Evolutionary conservation across 2,888 invertebrate genomes (phyloP), one percentile per base, ranked within the genome.

Genomic region (Agriopis aurantiaria): DNA sequence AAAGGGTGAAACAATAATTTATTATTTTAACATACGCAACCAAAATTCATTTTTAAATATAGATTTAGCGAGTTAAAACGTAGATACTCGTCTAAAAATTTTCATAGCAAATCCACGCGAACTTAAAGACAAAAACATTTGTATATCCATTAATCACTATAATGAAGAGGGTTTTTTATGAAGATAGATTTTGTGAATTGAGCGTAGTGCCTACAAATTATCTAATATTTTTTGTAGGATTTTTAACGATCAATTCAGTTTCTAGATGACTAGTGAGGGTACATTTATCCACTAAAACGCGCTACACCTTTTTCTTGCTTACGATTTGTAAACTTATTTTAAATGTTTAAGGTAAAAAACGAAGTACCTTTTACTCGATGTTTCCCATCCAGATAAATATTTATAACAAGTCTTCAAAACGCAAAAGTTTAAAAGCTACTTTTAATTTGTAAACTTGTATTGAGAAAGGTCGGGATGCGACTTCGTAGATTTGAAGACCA

Each of bases 51-150:
- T 12, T 11, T 10, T 17, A 51, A 52, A 52, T 52, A 10, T 11
- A 33, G 23, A 53, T 11, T n/a, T 8, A 10, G 12, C 40, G 12
- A 40, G 23, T 11, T 52, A 1, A 52, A n/a, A 23, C 49, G n/a
- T 33, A 23, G 6, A 12, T 53, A 40, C 0, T 53, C 53, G 40
- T 33, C 53, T 40, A 53, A 11, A 33, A 53, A 40, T 53, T 53
- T 40, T 33, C 12, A 17, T 51, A 17, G 51, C 17, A 17, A 53
- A 12, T 23, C 52, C 52, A 52, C 11, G 10, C 12, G 1, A 53
- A 33, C 33, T 53, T 53, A 12, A 12, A 53, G 53, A 53, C 53
- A 33, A 53, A 33, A 53, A 33, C 53, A 52, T 11, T 53, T 52
- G 5, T 9, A 40, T 40, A 40, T 12, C 40, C 53, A 53, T 53